Percentiles rank a stretch among this genome's conserved stretches.
Conservation (phyloP, 1,140 invertebrate species). For the Parapsyche elsis region DNA sequence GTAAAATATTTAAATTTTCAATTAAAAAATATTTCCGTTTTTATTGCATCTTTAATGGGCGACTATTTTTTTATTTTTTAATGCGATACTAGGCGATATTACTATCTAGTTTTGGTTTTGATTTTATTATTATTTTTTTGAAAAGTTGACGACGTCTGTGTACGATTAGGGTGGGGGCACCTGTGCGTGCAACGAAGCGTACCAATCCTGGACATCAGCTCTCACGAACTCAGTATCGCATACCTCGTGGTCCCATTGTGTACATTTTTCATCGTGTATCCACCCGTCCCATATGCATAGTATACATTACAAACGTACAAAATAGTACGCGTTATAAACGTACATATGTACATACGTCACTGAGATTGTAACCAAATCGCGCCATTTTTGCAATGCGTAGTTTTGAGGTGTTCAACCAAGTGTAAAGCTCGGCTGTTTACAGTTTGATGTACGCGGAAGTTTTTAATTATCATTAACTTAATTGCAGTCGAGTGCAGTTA, state of each 20-base stretch:
- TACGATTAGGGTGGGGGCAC: background rate
- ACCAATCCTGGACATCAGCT: conserved; percentile 33
- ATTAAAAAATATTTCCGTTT: too few relatives aligned
- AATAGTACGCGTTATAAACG: background rate
- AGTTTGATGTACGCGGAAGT: too few relatives aligned
- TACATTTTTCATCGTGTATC: background rate
- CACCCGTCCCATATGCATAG: background rate
- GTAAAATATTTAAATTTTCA: too few relatives aligned
- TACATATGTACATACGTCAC: background rate
- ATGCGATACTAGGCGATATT: too few relatives aligned
- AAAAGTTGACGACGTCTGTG: conserved; percentile 2
- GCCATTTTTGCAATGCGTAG: background rate
- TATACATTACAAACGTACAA: background rate
- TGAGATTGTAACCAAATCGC: background rate
- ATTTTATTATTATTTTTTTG: too few relatives aligned
- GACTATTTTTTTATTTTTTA: too few relatives aligned
- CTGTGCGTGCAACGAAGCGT: conserved; percentile 26
- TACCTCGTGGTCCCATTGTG: conserved; percentile 24
- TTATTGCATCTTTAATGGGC: too few relatives aligned
- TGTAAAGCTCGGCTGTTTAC: background rate
- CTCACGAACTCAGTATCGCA: conserved; percentile 33
- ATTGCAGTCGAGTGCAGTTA: background rate
- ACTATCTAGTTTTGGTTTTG: too few relatives aligned
- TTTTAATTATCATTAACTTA: too few relatives aligned
- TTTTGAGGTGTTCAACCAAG: background rate